Evolutionary conservation across 2,888 invertebrate genomes (phyloP), one percentile per base, ranked within the genome.

Genomic region (Lasioglossum pauxillum): DNA sequence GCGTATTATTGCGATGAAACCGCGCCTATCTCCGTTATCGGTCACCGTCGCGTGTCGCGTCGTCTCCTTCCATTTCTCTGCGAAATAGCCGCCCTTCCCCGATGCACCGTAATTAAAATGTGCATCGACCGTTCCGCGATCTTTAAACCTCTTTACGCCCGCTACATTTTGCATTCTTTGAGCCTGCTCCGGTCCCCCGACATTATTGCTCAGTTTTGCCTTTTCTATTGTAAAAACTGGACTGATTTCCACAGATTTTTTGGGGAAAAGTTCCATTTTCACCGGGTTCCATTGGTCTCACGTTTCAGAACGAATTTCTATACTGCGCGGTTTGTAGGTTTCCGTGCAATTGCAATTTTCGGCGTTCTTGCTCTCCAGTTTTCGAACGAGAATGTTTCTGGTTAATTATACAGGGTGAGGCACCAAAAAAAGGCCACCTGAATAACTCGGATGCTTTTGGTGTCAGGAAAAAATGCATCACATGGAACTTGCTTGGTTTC

Each of bases 1-100:
- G 35, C 31, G 67, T 19, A 67, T 67, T 67, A 67, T 67, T 67
- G 67, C 67, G 35, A 67, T 67, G 35, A 35, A 67, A 64, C 60
- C 60, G 31, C 60, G 60, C 60, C 60, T 64, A 64, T 64, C 46
- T 64, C 14, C 60, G 27, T 64, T 31, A 64, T 64, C 60, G 60
- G 60, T 64, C 60, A 31, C 60, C 60, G 27, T 16, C 60, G 27
- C 27, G 27, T 31, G 16, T 7, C 60, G 27, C 27, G 14, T n/a
- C 23, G 23, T 53, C 60, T 31, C 60, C 31, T 64, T 64, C 27
- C 16, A 64, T 31, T 31, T 1, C 27, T 1, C 60, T 64, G 14
- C 27, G 60, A 27, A 27, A 5, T 5, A 14, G 12, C 14, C 14
- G 27, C 60, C 12, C 14, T 64, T 31, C 53, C 8, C 10, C 53